These are phyloP conservation scores for Orchestia grillus DNA, from an alignment of 1,140 invertebrate genomes.

Conservation along the genomic window DNA sequence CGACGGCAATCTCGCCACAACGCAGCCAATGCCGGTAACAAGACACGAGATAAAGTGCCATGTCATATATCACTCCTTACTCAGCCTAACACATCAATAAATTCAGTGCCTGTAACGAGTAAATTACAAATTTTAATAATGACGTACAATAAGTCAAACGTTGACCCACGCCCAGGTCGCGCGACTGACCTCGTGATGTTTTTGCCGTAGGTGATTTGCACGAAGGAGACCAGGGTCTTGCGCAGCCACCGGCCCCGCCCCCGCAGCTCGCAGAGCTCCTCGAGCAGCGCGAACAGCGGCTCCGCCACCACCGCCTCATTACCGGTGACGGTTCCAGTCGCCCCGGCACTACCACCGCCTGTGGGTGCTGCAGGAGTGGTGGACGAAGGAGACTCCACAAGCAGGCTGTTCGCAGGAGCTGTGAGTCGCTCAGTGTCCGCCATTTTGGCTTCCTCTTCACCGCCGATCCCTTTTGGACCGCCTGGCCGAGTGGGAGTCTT, in stretches of 20 bases:
- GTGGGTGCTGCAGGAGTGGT: slow-evolving; percentile 15
- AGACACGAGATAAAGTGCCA: no score
- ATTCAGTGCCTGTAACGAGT: not conserved
- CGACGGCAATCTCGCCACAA: no score
- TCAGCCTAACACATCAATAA: no score
- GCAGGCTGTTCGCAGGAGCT: not conserved
- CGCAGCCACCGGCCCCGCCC: slow-evolving; percentile 89
- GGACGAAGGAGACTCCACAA: slow-evolving; percentile 7
- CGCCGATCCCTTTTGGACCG: not conserved
- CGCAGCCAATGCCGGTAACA: no score
- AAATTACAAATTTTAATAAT: not conserved
- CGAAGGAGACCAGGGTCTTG: slow-evolving; percentile 89
- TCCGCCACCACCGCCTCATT: slow-evolving; percentile 88
- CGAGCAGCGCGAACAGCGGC: slow-evolving; percentile 86
- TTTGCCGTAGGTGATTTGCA: slow-evolving; percentile 90
- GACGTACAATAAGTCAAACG: not conserved
- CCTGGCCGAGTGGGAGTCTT: not conserved
- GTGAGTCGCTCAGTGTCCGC: not conserved
- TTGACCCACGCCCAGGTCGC: not conserved
- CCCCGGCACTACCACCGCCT: slow-evolving; percentile 60
- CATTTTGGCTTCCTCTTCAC: not conserved
- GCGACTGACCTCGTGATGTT: slow-evolving; percentile 84
- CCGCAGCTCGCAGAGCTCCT: slow-evolving; percentile 83
- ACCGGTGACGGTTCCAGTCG: slow-evolving; percentile 70
- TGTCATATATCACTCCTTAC: no score